Base-by-base conservation (phyloP, 2,888 invertebrate species). In the Protonemura montana region DNA sequence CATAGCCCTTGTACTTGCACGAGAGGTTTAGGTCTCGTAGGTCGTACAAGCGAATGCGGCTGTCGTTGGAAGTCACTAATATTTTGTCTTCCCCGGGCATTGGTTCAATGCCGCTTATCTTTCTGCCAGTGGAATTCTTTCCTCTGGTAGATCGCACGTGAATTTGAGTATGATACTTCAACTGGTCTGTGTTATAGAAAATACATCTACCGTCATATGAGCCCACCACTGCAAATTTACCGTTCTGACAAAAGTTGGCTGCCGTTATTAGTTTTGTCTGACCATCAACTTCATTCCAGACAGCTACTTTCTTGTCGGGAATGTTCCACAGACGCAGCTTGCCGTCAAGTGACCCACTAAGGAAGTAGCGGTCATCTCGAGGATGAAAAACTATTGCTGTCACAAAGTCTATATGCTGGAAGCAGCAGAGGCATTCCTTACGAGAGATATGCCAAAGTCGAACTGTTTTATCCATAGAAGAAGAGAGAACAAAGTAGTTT, bases 351-450 rank as follows among this genome's bases (percentile, higher is more conserved):
- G 98, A 98, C 25, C 99, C 99, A 87, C 98, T 99, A 59, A 99
- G 92, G 92, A 99, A 99, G 82, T 88, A 95, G 30, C 97, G 92
- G 91, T 97, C 97, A 89, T 97, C 97, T 86, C 96, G 93, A 0
- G 99, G 99, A 92, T 99, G 98, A 91, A 99, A 99, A 86, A 98
- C 99, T 89, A 99, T 99, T 0, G 99, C 98, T 0, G 99, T 99
- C 86, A 99, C 99, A 91, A 99, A 99, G 92, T 99, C 99, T 88
- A 99, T 98, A 91, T 99, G 99, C 91, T 99, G 99, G 92, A 99
- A 99, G 90, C 98, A 98, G 91, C 99, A 99, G 0, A 99, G 94
- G 90, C 99, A 99, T 91, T 99, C 99, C 89, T 97, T 96, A 76
- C 99, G 93, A 0, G 98, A 98, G 88, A 99, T 97, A 91, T 99